phyloP scores from a whole-genome alignment of 2,888 invertebrate species.

The Napeogenes inachia region DNA sequence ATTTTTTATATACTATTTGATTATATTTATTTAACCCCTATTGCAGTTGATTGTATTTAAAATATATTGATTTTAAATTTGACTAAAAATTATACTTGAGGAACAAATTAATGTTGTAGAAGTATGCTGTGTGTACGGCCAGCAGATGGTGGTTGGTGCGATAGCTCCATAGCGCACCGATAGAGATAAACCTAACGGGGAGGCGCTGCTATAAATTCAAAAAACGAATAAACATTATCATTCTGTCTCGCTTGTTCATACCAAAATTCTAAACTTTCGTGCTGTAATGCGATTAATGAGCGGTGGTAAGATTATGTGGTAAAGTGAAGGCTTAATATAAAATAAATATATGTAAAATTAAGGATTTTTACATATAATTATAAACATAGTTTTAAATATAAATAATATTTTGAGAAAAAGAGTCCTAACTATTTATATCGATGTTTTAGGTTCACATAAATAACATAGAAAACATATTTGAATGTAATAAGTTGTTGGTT shows the following conservation, averaged over 20 bases:
- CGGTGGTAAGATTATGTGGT: constrained; percentile 29
- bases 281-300: constrained; percentile 32
- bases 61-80: not conserved
- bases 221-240: constrained; percentile 45
- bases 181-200: constrained; percentile 70
- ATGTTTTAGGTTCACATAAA: too few species aligned
- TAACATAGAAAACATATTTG: too few species aligned
- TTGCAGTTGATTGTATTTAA: too few species aligned
- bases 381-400: too few species aligned
- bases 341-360: not conserved
- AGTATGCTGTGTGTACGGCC: constrained; percentile 44
- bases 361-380: too few species aligned
- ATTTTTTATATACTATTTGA: too few species aligned
- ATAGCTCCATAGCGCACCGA: constrained; percentile 73
- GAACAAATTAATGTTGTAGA: constrained; percentile 22
- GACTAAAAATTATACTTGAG: not conserved
- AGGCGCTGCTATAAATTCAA: constrained; percentile 67
- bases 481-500: too few species aligned
- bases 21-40: too few species aligned
- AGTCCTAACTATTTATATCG: too few species aligned
- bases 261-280: constrained; percentile 44
- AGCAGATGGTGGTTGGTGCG: constrained; percentile 58
- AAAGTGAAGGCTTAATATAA: not conserved
- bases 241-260: constrained; percentile 45
- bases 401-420: too few species aligned